Conservation (phyloP, 2,888 invertebrate genomes). For the Pachydiplax longipennis region DNA sequence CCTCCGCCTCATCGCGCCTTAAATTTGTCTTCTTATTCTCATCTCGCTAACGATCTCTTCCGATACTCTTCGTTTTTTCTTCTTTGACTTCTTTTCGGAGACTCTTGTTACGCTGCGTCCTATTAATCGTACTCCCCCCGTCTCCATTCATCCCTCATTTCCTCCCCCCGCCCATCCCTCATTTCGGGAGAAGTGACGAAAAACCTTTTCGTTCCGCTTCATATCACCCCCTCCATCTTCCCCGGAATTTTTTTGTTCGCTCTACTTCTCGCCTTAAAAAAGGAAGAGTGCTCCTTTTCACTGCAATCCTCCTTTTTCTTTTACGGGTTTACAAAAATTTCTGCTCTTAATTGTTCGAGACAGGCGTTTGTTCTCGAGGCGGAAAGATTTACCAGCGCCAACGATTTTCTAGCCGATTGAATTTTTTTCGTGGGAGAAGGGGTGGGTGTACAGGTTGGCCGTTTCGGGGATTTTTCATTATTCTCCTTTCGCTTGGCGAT, state of each 20-base stretch:
- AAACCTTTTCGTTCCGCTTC: slow-evolving; percentile 23
- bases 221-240: neutral
- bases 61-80: slow-evolving; percentile 6
- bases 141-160: neutral
- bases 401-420: slow-evolving; percentile 32
- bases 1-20: neutral
- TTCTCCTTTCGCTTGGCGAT: neutral
- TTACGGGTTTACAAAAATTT: slow-evolving; percentile 24
- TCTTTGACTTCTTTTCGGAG: neutral
- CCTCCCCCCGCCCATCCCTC: neutral
- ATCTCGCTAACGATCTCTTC: slow-evolving; percentile 39
- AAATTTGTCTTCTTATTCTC: slow-evolving; percentile 40
- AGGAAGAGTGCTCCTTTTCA: neutral
- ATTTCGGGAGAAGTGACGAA: neutral
- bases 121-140: neutral
- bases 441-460: neutral
- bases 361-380: slow-evolving; percentile 25
- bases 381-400: slow-evolving; percentile 10
- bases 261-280: neutral
- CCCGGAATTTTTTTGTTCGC: neutral
- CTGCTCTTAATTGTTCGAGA: slow-evolving; percentile 12
- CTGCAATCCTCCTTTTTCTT: neutral
- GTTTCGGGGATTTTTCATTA: neutral
- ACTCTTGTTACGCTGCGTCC: neutral
- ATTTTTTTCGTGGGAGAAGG: neutral